Conservation (phyloP, 2,113 vertebrate genomes). For the Aythya baeri region DNA sequence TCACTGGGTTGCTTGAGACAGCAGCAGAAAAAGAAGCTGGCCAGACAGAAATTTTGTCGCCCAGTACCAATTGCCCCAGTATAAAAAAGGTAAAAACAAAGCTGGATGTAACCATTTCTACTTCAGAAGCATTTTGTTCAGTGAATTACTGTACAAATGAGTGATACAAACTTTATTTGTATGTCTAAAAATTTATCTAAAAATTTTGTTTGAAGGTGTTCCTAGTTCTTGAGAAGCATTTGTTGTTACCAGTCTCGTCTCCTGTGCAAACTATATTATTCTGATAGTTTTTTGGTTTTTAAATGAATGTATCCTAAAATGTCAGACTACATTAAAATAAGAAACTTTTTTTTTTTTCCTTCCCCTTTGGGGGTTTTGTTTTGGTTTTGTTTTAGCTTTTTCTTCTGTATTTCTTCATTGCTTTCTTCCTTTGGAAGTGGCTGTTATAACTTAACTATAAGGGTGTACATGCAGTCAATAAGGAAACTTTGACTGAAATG, state of each 20-base stretch:
- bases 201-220: neutral
- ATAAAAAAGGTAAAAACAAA: rapidly evolving
- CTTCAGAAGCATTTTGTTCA: neutral
- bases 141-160: neutral
- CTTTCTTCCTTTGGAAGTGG: neutral
- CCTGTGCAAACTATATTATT: constrained; percentile 40
- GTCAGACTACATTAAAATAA: constrained; percentile 34
- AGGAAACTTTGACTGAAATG: neutral
- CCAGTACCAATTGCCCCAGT: rapidly evolving
- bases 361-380: neutral
- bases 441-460: neutral
- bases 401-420: neutral
- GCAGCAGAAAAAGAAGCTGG: neutral
- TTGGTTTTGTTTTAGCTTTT: too few relatives aligned
- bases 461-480: neutral
- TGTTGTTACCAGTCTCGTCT: constrained; percentile 9
- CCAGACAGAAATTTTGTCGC: neutral
- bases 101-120: neutral
- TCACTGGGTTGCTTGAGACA: neutral
- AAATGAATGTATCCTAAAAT: neutral
- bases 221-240: constrained; percentile 6
- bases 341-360: neutral
- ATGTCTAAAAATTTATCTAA: neutral
- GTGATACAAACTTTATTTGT: neutral
- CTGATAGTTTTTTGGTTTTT: neutral